Evolutionary conservation across 2,888 invertebrate genomes (phyloP).

Genomic region (Spisula subtruncata): DNA sequence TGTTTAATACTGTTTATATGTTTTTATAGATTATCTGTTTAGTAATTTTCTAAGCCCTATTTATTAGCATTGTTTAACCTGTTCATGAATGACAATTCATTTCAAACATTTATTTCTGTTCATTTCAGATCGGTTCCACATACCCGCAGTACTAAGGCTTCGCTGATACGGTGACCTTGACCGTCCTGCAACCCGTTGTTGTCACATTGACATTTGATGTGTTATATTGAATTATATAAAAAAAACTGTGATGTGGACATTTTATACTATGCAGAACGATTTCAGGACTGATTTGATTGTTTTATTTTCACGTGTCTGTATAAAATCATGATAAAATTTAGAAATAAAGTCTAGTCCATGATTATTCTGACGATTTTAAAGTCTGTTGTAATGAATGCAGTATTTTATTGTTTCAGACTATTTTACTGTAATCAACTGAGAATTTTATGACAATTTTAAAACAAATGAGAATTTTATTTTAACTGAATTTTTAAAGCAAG

Average conservation of each 20-base stretch:
- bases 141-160: slow-evolving; percentile 83
- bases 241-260: slow-evolving; percentile 59
- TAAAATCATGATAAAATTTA: slow-evolving; percentile 40
- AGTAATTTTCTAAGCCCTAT: not conserved
- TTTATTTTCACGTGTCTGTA: slow-evolving; percentile 33
- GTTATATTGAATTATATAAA: slow-evolving; percentile 23
- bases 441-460: not conserved
- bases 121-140: slow-evolving; percentile 81
- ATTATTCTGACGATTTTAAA: not conserved
- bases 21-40: not conserved
- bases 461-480: not conserved
- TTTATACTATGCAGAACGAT: slow-evolving; percentile 49
- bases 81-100: not conserved
- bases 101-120: slow-evolving; percentile 33
- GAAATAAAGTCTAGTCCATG: slow-evolving; percentile 40
- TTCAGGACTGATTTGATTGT: slow-evolving; percentile 51
- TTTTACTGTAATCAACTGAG: not conserved
- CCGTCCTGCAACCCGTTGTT: slow-evolving; percentile 35
- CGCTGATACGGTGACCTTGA: slow-evolving; percentile 79
- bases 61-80: not conserved
- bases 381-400: not conserved
- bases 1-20: not conserved
- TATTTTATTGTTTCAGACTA: not conserved
- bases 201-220: slow-evolving; percentile 31
- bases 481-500: not conserved